Base-by-base conservation (phyloP, 1,140 invertebrate species). In the Psix sp. region DNA sequence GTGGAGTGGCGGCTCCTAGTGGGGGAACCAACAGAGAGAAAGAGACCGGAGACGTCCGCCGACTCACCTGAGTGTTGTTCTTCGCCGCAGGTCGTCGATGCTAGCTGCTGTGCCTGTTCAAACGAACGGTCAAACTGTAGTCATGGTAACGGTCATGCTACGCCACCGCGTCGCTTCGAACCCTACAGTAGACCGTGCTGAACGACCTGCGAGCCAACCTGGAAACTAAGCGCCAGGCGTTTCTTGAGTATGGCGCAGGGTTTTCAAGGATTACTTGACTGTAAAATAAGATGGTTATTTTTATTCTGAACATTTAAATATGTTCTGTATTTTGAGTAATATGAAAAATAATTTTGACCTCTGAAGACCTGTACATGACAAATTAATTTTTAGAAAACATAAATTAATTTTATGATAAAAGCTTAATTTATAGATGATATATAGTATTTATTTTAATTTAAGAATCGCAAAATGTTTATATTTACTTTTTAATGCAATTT, bases 131-230 rank as follows among this genome's bases (percentile, higher is more conserved):
- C 70, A 60, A 66, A 15, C 42, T 40, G 70, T 67, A 66, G 56
- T 51, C 70, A 74, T 74, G 36, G 62, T 43, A 74, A 74, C 70
- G 70, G 54, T 62, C 60, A 45, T 46, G 39, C 31, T 24, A 60
- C 57, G 31, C 15, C 9, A 62, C 49, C 56, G 45, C 68, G 59
- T 31, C 54, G 42, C 4, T 42, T 42, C 7, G 13, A 13, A 17
- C 5, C 46, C 56, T 40, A 10, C 11, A 3, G 1, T 4, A 33
- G 0, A 38, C 42, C 20, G 48, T 46, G n/a, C 66, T 26, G 31
- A n/a, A 5, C 11, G 42, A 67, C 45, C 43, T 57, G 43, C 24
- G 9, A 35, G 63, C 10, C 5, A 21, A 49, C 45, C 26, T 42
- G 51, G 63, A 42, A 38, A 13, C 17, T 10, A 16, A 14, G 20